Percentiles rank a stretch among this genome's conserved stretches.
Evolutionary conservation across 2,888 invertebrate genomes (phyloP).

Genomic region (Drosophila macrospina): DNA sequence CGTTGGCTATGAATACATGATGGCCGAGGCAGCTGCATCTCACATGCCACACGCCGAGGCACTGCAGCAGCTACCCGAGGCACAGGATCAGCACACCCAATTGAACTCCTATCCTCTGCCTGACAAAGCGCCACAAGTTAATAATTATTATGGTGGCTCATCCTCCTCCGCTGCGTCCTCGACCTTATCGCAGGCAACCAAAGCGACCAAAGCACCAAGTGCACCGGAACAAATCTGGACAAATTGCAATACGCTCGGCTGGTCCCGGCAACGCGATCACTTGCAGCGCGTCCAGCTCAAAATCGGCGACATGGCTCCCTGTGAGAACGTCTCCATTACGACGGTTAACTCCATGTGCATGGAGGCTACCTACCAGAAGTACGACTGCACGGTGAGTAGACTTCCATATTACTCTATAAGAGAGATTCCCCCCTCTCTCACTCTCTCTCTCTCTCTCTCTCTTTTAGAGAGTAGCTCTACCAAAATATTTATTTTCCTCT

Average conservation of each 20-base stretch:
- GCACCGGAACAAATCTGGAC: conserved; percentile 83
- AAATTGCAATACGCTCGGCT: conserved; percentile 93
- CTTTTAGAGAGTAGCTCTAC: too few species aligned
- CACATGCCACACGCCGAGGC: conserved; percentile 83
- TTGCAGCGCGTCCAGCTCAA: conserved; percentile 92
- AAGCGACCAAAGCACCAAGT: conserved; percentile 29
- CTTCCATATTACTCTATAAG: too few species aligned
- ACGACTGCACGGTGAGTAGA: conserved; percentile 92
- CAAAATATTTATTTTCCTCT: too few species aligned
- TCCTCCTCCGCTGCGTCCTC: background rate
- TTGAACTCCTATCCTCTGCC: conserved; percentile 82
- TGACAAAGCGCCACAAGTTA: conserved; percentile 83
- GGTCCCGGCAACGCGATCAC: conserved; percentile 93
- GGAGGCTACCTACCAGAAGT: conserved; percentile 91
- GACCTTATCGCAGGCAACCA: background rate
- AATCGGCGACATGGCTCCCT: conserved; percentile 91
- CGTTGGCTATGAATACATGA: conserved; percentile 56
- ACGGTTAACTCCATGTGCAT: conserved; percentile 94
- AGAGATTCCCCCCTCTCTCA: too few species aligned
- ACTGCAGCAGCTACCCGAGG: conserved; percentile 60
- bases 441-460: too few species aligned
- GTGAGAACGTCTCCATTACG: conserved; percentile 94
- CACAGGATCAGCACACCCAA: conserved; percentile 14
- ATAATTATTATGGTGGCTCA: conserved; percentile 67
- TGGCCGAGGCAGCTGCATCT: conserved; percentile 71